Conservation (phyloP, 30 jellyfish, hydroid and myxozoan genomes). For the Clytia hemisphaerica region DNA sequence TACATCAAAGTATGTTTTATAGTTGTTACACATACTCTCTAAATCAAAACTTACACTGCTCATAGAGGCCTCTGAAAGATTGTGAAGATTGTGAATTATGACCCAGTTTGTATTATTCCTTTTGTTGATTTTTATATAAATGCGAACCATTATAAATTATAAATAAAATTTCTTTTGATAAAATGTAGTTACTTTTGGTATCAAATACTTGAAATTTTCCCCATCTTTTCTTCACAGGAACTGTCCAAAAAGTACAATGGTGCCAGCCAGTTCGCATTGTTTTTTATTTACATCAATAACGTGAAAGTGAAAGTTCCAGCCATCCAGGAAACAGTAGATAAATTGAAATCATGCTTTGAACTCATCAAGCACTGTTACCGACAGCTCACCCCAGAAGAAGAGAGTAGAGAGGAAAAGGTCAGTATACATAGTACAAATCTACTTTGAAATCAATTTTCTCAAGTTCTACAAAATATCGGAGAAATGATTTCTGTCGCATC, state of each 20-base stretch:
- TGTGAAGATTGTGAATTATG: no score
- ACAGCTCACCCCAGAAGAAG: constrained; percentile 59
- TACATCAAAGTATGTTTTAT: not conserved
- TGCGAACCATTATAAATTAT: no score
- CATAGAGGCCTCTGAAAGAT: no score
- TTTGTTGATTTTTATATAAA: no score
- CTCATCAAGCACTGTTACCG: constrained; percentile 65
- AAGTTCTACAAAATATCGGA: no score
- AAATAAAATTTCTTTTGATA: not conserved
- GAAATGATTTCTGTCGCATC: not conserved
- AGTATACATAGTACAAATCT: not conserved
- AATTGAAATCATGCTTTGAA: constrained; percentile 54
- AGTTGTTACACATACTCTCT: no score
- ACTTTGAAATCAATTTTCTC: not conserved
- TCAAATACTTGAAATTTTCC: not conserved
- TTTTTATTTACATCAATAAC: constrained; percentile 21
- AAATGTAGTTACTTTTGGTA: not conserved
- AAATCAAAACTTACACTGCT: not conserved
- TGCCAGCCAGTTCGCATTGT: constrained; percentile 43
- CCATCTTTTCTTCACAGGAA: constrained; percentile 12
- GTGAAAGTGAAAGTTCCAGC: constrained; percentile 20
- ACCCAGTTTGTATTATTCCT: no score
- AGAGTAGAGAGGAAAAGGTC: constrained; percentile 51
- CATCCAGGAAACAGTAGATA: constrained; percentile 52
- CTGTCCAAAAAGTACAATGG: constrained; percentile 26